Evolutionary conservation across 2,797 vertebrate genomes (phyloP).

Genomic region (Echeneis naucrates): DNA sequence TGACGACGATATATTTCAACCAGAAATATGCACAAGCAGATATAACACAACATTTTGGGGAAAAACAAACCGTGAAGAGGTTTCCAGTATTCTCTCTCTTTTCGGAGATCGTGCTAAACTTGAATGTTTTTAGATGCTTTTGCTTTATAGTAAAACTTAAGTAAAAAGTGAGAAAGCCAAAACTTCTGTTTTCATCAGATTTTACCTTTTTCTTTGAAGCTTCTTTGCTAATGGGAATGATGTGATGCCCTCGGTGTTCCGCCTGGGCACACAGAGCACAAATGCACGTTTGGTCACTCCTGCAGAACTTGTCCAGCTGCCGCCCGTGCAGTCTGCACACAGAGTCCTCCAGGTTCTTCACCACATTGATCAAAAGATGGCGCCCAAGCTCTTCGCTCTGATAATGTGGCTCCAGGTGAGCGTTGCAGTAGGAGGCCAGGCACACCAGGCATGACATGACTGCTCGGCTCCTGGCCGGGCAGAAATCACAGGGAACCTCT

Average conservation of each 20-base stretch:
- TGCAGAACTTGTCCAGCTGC: constrained; percentile 61
- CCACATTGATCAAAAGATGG: constrained; percentile 68
- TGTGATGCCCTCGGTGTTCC: constrained; percentile 74
- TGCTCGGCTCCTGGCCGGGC: constrained; percentile 49
- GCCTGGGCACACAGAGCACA: constrained; percentile 69
- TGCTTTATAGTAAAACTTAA: neutral
- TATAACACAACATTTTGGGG: neutral
- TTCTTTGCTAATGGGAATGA: constrained; percentile 58
- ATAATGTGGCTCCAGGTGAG: constrained; percentile 71
- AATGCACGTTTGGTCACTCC: constrained; percentile 60
- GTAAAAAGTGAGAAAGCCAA: neutral
- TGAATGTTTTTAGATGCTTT: too few relatives aligned
- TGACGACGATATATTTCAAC: neutral
- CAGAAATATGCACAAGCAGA: neutral
- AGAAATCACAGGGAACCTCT: constrained; percentile 76
- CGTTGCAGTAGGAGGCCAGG: constrained; percentile 67
- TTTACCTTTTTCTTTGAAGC: constrained; percentile 67
- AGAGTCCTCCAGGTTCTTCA: constrained; percentile 63
- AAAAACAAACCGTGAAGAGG: neutral
- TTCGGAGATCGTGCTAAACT: too few relatives aligned
- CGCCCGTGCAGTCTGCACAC: constrained; percentile 69
- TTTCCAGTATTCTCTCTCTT: neutral
- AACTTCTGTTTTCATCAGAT: neutral
- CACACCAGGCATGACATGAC: constrained; percentile 78
- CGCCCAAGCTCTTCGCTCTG: constrained; percentile 41